These are phyloP conservation scores for Ptychochromis oligacanthus DNA, from an alignment of 2,113 vertebrate genomes.

Conservation along the genomic window DNA sequence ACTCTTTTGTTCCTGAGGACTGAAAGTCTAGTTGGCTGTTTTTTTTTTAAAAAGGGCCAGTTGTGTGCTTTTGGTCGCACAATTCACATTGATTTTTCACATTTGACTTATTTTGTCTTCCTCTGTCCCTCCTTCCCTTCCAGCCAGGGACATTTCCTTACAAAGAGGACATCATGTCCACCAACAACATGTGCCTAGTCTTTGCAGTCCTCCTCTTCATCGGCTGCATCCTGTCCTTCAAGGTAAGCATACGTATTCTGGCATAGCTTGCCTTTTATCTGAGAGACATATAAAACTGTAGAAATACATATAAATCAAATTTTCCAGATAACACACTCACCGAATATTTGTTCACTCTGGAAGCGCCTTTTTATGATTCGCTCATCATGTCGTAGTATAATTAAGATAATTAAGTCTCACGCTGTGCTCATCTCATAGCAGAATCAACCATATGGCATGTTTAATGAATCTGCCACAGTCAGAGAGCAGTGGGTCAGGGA, in stretches of 20 bases:
- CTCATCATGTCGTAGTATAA: constrained; percentile 12
- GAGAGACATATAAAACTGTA: background rate
- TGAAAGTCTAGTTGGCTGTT: background rate
- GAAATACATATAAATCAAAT: background rate
- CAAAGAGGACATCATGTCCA: constrained; percentile 95
- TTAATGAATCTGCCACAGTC: constrained; percentile 54
- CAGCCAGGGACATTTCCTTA: constrained; percentile 94
- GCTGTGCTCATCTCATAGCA: constrained; percentile 11
- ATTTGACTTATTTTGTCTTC: background rate
- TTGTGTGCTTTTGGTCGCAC: background rate
- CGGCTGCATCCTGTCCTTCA: constrained; percentile 92
- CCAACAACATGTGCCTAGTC: constrained; percentile 93
- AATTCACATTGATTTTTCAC: background rate
- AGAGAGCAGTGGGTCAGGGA: constrained; percentile 62
- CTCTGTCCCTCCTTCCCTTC: constrained; percentile 15
- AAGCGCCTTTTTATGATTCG: constrained; percentile 8
- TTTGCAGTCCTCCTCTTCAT: constrained; percentile 94
- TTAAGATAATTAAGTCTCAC: constrained; percentile 36
- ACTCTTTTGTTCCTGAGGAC: background rate
- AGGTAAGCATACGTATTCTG: constrained; percentile 77
- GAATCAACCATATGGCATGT: constrained; percentile 27
- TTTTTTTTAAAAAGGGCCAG: background rate
- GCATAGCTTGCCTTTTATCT: background rate
- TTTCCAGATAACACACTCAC: background rate
- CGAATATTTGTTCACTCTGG: constrained; percentile 1